Percentiles rank a stretch among this genome's conserved stretches.
Evolutionary conservation across 92 coral and sea anemone genomes (phyloP).

Genomic region (Hydrozoanthus gracilis): DNA sequence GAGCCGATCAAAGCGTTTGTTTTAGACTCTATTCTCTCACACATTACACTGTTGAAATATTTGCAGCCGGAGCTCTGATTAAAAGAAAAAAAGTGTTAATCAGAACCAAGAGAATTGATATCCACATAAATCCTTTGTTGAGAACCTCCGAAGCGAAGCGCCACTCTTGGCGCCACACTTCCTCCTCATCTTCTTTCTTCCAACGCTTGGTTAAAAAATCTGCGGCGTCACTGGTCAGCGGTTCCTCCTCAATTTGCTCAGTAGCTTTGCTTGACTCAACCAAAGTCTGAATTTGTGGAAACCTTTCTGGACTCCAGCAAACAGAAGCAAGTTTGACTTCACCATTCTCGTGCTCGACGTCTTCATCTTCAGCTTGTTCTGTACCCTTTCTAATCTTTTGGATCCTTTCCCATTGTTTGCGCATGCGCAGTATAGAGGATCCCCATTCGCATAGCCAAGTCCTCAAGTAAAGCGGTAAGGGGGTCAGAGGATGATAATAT

Average conservation of each 20-base stretch:
- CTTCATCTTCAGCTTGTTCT: conserved; percentile 35
- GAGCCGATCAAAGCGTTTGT: no score
- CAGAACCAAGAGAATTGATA: conserved; percentile 58
- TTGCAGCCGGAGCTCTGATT: conserved; percentile 78
- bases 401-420: conserved; percentile 66
- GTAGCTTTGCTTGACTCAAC: conserved; percentile 31
- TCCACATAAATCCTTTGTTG: conserved; percentile 82
- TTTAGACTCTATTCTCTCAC: not conserved
- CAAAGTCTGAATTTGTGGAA: conserved; percentile 25
- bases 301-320: conserved; percentile 30
- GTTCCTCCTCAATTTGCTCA: not conserved
- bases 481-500: conserved; percentile 63
- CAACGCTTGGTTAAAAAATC: conserved; percentile 54
- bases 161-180: conserved; percentile 80
- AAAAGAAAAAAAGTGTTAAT: conserved; percentile 68
- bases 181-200: conserved; percentile 59
- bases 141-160: conserved; percentile 80
- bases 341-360: conserved; percentile 21
- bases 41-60: conserved; percentile 35
- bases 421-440: conserved; percentile 65
- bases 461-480: conserved; percentile 68
- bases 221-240: conserved; percentile 36
- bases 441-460: conserved; percentile 75
- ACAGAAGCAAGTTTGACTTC: conserved; percentile 34
- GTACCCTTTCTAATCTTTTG: conserved; percentile 63